Conservation (phyloP, 2,888 invertebrate species). For the Tolmerus cingulatus region DNA sequence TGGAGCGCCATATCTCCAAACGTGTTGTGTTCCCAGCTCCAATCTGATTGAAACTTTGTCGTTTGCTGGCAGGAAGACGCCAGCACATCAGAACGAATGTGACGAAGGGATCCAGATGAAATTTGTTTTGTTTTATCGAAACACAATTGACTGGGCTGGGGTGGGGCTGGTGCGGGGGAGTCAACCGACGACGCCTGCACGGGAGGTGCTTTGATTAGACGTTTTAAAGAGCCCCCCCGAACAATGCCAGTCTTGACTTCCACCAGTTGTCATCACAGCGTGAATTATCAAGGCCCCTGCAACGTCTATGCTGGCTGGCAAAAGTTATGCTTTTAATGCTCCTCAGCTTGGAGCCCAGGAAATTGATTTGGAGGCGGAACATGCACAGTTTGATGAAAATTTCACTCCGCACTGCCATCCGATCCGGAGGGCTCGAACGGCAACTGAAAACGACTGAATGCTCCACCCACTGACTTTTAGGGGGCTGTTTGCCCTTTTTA, state of each 20-base stretch:
- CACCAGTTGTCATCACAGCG: constrained; percentile 26
- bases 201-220: constrained; percentile 32
- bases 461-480: neutral
- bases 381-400: constrained; percentile 15
- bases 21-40: constrained; percentile 40
- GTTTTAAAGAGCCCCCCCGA: constrained; percentile 24
- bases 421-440: neutral
- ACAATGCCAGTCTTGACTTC: constrained; percentile 32
- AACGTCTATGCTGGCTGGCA: constrained; percentile 1
- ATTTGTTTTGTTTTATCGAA: constrained; percentile 36
- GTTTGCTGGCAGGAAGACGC: constrained; percentile 49
- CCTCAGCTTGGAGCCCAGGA: constrained; percentile 16
- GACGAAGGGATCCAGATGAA: constrained; percentile 47
- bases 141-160: constrained; percentile 27
- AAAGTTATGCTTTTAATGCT: constrained; percentile 30
- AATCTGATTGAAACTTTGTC: constrained; percentile 52
- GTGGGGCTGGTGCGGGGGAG: neutral
- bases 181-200: neutral
- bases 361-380: constrained; percentile 25
- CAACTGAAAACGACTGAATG: neutral
- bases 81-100: constrained; percentile 50
- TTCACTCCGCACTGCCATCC: neutral
- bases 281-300: constrained; percentile 25
- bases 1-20: neutral
- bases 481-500: neutral